Conservation (phyloP, 1,140 invertebrate species). For the Vanessa atalanta region DNA sequence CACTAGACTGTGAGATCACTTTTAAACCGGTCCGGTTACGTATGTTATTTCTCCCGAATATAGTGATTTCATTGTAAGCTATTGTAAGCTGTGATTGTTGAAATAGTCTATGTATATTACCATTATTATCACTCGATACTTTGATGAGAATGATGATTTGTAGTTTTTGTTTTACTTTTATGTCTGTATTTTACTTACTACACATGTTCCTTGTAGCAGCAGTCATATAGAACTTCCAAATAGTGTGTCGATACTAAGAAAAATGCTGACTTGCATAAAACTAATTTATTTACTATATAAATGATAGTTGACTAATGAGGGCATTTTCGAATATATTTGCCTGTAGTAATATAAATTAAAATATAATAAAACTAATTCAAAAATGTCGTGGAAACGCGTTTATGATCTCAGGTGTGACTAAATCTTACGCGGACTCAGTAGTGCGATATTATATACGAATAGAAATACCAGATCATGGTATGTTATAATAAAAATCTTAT, state of each 20-base stretch:
- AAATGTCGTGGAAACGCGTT: conserved; percentile 25
- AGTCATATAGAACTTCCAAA: too few relatives aligned
- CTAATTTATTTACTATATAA: neutral
- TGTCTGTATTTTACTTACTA: neutral
- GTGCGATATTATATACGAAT: conserved; percentile 32
- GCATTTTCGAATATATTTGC: conserved; percentile 29
- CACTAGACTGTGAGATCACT: conserved; percentile 67
- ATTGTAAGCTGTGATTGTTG: neutral
- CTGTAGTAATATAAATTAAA: conserved; percentile 36
- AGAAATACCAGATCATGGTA: conserved; percentile 34
- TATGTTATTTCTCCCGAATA: conserved; percentile 22
- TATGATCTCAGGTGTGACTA: conserved; percentile 52
- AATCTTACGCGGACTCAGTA: conserved; percentile 35
- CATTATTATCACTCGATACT: neutral
- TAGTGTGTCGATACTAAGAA: neutral
- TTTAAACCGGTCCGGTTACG: conserved; percentile 51
- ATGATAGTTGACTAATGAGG: conserved; percentile 40
- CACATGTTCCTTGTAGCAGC: too few relatives aligned
- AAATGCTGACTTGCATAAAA: neutral
- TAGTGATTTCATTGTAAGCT: conserved; percentile 3
- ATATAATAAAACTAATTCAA: conserved; percentile 43
- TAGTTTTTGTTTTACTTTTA: neutral
- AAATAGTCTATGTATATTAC: neutral
- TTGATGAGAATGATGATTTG: neutral
- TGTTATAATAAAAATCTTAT: conserved; percentile 39